A percentile compares a stretch with the other conserved stretches of the same genome.
phyloP scores from a whole-genome alignment of 2,888 invertebrate genomes.

The Macrophya alboannulata region DNA sequence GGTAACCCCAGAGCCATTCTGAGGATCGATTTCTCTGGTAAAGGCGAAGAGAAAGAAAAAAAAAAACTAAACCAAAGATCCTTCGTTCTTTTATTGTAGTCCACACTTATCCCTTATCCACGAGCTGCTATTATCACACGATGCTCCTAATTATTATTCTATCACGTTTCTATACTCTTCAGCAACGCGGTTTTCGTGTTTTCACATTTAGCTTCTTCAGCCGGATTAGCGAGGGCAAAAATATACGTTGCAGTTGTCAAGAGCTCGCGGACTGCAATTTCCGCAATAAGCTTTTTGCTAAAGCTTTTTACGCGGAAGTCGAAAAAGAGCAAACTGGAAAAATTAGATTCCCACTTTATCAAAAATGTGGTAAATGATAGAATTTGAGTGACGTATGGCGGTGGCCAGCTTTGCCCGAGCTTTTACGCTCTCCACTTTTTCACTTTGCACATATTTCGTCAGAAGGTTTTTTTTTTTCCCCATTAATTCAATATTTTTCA shows the following conservation, averaged over 20 bases:
- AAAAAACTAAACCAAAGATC: background rate
- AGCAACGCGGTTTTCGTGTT: background rate
- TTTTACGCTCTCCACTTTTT: constrained; percentile 7
- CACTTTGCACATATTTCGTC: background rate
- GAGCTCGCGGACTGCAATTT: background rate
- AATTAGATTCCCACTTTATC: constrained; percentile 15
- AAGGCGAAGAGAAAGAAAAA: background rate
- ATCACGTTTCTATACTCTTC: too few species aligned
- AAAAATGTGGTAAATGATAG: background rate
- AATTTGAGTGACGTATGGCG: constrained; percentile 5
- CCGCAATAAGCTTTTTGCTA: background rate
- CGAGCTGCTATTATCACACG: background rate
- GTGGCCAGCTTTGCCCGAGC: background rate
- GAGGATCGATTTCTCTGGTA: constrained; percentile 26
- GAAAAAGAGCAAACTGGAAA: background rate
- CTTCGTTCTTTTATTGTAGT: constrained; percentile 3
- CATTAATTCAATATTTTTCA: constrained; percentile 3
- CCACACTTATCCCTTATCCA: background rate
- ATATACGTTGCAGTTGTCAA: background rate
- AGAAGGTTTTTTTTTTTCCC: background rate
- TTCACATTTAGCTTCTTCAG: background rate
- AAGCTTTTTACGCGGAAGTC: background rate
- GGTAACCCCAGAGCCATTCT: constrained; percentile 36
- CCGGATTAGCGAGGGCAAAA: background rate
- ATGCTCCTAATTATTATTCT: too few species aligned